These are phyloP conservation scores for Tyria jacobaeae DNA, from an alignment of 2,888 invertebrate genomes.

Conservation along the genomic window DNA sequence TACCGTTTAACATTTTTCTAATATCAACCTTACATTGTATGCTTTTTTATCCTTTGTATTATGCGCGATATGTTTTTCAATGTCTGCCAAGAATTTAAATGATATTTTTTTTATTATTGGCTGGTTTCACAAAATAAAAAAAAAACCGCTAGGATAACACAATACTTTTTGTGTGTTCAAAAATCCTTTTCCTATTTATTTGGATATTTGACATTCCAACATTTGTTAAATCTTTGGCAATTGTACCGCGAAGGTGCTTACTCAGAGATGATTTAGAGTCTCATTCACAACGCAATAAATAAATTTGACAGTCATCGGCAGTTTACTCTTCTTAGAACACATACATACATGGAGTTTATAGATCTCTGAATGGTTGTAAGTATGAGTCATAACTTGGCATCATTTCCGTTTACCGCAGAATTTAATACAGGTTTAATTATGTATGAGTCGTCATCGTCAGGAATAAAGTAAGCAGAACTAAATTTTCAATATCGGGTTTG, in stretches of 20 bases:
- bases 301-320: slow-evolving; percentile 49
- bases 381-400: slow-evolving; percentile 23
- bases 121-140: no score
- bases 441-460: no score
- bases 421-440: neutral
- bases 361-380: slow-evolving; percentile 9
- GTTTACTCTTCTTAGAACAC: slow-evolving; percentile 35
- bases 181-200: neutral
- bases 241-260: slow-evolving; percentile 36
- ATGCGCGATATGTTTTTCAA: no score
- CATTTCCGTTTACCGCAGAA: slow-evolving; percentile 6
- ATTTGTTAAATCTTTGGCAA: slow-evolving; percentile 26
- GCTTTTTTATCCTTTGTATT: no score
- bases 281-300: slow-evolving; percentile 50
- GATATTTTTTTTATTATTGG: no score
- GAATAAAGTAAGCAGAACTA: no score
- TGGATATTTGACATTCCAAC: slow-evolving; percentile 22
- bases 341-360: slow-evolving; percentile 20
- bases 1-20: no score
- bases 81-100: no score
- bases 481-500: no score
- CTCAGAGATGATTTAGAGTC: slow-evolving; percentile 48
- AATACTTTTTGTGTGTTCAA: neutral
- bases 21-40: no score
- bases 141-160: no score